A percentile compares a stretch with the other conserved stretches of the same genome.
These are phyloP conservation scores for Balearica regulorum DNA, from an alignment of 2,797 vertebrate species.

Conservation along the genomic window DNA sequence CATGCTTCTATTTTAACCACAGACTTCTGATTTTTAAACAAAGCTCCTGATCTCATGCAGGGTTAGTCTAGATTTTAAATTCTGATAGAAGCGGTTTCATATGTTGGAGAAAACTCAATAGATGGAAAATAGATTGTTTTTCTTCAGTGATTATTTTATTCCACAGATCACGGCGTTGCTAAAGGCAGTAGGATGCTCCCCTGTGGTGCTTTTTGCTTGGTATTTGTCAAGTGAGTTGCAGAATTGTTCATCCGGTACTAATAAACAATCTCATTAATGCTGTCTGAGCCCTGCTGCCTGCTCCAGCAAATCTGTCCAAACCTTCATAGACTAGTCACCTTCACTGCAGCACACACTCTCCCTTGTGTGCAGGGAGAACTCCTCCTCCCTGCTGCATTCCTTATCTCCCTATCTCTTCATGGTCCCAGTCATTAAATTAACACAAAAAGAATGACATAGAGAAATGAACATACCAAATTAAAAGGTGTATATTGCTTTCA, in stretches of 20 bases:
- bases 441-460: neutral
- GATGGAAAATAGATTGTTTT: slow-evolving; percentile 68
- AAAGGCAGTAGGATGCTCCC: slow-evolving; percentile 43
- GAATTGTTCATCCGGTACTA: slow-evolving; percentile 65
- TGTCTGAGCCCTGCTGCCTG: slow-evolving; percentile 44
- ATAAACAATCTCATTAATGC: slow-evolving; percentile 70
- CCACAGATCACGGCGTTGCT: slow-evolving; percentile 56
- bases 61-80: slow-evolving; percentile 57
- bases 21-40: slow-evolving; percentile 53
- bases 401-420: neutral
- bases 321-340: slow-evolving; percentile 31
- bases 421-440: neutral
- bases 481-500: neutral
- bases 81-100: slow-evolving; percentile 45
- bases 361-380: neutral
- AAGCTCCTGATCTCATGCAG: slow-evolving; percentile 10
- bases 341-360: neutral
- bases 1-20: slow-evolving; percentile 8
- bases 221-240: slow-evolving; percentile 61
- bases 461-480: neutral
- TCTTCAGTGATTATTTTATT: slow-evolving; percentile 66
- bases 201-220: slow-evolving; percentile 44
- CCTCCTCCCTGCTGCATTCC: neutral
- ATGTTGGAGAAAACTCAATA: slow-evolving; percentile 49
- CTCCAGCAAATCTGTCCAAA: slow-evolving; percentile 57